Conservation (phyloP, 2,797 vertebrate genomes). For the Gallinago stenura region DNA sequence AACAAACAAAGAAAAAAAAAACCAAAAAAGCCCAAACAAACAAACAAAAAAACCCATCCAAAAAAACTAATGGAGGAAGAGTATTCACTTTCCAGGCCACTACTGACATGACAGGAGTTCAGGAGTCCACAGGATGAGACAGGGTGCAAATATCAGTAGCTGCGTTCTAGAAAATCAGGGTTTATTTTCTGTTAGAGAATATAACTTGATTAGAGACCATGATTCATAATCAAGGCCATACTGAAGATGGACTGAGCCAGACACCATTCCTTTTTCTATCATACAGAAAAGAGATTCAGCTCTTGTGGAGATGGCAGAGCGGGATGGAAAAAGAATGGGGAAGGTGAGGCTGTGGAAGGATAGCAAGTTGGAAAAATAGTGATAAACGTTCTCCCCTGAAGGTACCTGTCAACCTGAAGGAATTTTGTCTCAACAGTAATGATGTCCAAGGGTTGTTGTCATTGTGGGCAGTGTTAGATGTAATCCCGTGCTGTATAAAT, state of each 20-base stretch:
- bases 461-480: background rate
- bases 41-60: background rate
- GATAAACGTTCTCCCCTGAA: background rate
- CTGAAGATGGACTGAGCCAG: background rate
- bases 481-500: background rate
- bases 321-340: background rate
- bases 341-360: background rate
- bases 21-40: fast-evolving
- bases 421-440: background rate
- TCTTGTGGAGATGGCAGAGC: background rate
- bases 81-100: background rate
- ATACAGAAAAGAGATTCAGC: background rate
- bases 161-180: background rate
- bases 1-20: background rate
- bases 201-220: background rate
- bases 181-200: background rate
- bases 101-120: background rate
- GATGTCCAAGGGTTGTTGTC: background rate
- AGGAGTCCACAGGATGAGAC: background rate
- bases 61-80: background rate
- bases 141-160: background rate
- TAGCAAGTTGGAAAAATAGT: background rate
- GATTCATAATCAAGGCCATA: background rate
- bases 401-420: background rate
- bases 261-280: background rate